Evolutionary conservation across 2,888 invertebrate species (phyloP), one percentile per base, ranked within the genome.

Genomic region (Autographa gamma): DNA sequence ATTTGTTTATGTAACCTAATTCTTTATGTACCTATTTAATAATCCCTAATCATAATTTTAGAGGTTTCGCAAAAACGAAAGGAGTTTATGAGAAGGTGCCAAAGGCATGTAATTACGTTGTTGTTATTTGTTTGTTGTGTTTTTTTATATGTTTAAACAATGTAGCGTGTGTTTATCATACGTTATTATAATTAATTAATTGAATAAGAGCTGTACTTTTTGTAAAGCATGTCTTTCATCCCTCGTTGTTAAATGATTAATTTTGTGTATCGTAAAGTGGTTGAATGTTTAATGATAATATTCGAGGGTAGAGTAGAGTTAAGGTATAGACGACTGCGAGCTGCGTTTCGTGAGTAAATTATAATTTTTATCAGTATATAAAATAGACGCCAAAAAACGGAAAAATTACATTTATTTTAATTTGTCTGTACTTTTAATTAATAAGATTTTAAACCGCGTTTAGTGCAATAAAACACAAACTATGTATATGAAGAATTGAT

Each of bases 11-110:
- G 85, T 89, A 84, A 85, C 87, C 86, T 89, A 86, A 86, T 89
- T 89, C 83, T 75, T 90, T 91, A 86, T 84, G 86, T 90, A 89
- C 86, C 89, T 89, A 89, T 88, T 88, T 87, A 89, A 89, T 92
- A 90, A 90, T 90, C 89, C 91, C 90, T 91, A 92, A 89, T 90
- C 81, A 92, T 92, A 93, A 89, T 92, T 94, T 92, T 88, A 93
- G 89, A 93, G 95, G 95, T 95, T 95, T 95, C 95, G 95, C 93
- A 93, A 87, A 91, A 95, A 94, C 95, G 95, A 95, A 94, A 83
- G 89, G 82, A 79, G 64, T 52, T 71, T 80, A 77, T 43, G 73
- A 63, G 73, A 66, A 60, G 70, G 38, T 82, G 83, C 83, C 83
- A 63, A 77, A 71, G 80, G 83, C 83, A 85, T 83, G 80, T 71